Percentiles rank a stretch among this genome's conserved stretches.
phyloP scores from a whole-genome alignment of 2,113 vertebrate species.

The Oophaga pumilio region DNA sequence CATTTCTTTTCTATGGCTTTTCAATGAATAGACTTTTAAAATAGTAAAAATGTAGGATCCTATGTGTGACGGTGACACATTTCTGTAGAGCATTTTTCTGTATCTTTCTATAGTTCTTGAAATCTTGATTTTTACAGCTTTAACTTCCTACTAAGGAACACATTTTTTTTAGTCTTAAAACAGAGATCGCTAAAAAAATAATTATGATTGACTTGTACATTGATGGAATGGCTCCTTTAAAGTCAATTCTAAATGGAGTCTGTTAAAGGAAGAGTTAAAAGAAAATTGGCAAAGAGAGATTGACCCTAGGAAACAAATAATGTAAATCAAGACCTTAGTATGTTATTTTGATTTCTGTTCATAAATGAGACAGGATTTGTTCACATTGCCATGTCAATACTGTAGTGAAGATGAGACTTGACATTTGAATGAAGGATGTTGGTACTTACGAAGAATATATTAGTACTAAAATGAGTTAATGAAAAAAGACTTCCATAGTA shows the following conservation, averaged over 20 bases:
- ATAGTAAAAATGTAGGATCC: too few species aligned
- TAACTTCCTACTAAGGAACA: too few species aligned
- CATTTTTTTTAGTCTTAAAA: too few species aligned
- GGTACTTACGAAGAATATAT: neutral
- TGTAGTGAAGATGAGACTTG: neutral
- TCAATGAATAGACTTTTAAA: too few species aligned
- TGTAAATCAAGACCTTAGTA: slow-evolving; percentile 13
- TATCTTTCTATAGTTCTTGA: too few species aligned
- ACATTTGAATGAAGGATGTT: slow-evolving; percentile 2
- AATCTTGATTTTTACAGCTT: too few species aligned
- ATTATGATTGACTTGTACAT: too few species aligned
- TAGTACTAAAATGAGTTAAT: neutral
- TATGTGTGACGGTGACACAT: too few species aligned
- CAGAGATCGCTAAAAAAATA: too few species aligned
- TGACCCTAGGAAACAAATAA: neutral
- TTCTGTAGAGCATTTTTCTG: too few species aligned
- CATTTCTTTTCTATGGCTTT: too few species aligned
- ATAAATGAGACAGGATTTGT: neutral
- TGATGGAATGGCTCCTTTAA: too few species aligned
- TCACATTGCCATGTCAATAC: neutral
- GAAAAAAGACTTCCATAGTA: neutral
- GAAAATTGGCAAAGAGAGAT: neutral
- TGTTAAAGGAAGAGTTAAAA: neutral
- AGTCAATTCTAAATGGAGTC: neutral
- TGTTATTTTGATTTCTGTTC: slow-evolving; percentile 15